Base-by-base conservation (phyloP, 1,140 invertebrate genomes). In the Doryteuthis pealeii region DNA sequence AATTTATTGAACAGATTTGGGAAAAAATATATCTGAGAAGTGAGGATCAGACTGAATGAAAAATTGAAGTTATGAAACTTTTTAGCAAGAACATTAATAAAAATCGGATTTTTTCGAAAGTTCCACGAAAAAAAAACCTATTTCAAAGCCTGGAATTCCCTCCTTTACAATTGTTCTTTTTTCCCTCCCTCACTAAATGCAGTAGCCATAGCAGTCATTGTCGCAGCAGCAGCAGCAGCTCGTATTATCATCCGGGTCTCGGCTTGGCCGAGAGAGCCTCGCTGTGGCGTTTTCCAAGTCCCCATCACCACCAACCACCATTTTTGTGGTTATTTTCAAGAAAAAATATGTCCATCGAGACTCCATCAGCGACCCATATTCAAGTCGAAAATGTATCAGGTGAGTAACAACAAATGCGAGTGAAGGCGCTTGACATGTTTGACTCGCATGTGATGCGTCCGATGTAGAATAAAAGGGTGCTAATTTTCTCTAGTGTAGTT, bases 311-410 rank as follows among this genome's bases (percentile, higher is more conserved):
- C 84, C 84, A 85, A 40, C 35, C 3, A 40, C 35, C 35, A 40
- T 40, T 40, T 85, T 71, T 85, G 83, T 81, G 77, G 80, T 77
- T 74, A 79, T 78, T 78, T 80, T 77, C 70, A 45, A 73, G 40
- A 70, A 72, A 78, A 81, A 85, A 84, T 76, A 84, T 84, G 83
- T 83, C 83, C 77, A 76, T 83, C 72, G 82, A 85, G 67, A 77
- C 76, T 30, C 76, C 76, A 71, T 35, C 79, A 43, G 74, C 80
- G 32, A 79, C 77, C n/a, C 82, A 85, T 70, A 83, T 85, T 74
- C 83, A 83, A 66, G 80, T 85, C 45, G 82, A 85, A 79, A 83
- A 82, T 78, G 78, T 85, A 49, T 67, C 80, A 70, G 84, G 84
- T 85, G 79, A 78, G 79, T 68, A 67, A 70, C 54, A 32, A 32